These are phyloP conservation scores for Pelodiscus sinensis DNA, from an alignment of 2,113 vertebrate genomes.

Conservation along the genomic window DNA sequence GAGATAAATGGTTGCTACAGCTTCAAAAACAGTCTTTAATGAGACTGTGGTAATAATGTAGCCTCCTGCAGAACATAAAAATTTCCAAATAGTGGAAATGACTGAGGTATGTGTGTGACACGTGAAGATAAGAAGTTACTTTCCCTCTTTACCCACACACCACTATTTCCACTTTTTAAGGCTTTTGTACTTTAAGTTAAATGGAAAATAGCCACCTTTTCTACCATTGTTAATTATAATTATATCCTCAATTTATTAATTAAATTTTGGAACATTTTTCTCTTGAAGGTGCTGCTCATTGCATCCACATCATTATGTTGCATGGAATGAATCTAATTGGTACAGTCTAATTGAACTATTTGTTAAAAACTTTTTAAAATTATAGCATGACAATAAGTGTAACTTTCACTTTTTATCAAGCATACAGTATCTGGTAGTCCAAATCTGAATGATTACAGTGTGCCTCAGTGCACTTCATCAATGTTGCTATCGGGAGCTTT, in stretches of 20 bases:
- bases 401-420: neutral
- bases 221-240: neutral
- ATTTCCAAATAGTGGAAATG: rapidly evolving
- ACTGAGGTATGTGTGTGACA: neutral
- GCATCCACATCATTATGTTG: neutral
- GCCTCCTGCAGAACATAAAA: neutral
- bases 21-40: neutral
- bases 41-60: neutral
- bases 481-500: neutral
- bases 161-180: neutral
- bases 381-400: neutral
- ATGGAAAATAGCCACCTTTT: neutral
- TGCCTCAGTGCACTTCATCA: rapidly evolving
- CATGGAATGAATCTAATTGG: neutral
- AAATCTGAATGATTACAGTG: neutral
- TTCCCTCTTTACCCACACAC: neutral
- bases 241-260: neutral
- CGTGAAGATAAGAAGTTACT: too few relatives aligned
- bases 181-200: rapidly evolving
- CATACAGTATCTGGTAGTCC: neutral
- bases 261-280: neutral
- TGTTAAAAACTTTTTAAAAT: neutral
- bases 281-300: neutral
- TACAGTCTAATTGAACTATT: neutral
- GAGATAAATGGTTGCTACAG: neutral